These are phyloP conservation scores for Eriosoma lanigerum DNA, from an alignment of 1,140 invertebrate genomes.

Conservation along the genomic window DNA sequence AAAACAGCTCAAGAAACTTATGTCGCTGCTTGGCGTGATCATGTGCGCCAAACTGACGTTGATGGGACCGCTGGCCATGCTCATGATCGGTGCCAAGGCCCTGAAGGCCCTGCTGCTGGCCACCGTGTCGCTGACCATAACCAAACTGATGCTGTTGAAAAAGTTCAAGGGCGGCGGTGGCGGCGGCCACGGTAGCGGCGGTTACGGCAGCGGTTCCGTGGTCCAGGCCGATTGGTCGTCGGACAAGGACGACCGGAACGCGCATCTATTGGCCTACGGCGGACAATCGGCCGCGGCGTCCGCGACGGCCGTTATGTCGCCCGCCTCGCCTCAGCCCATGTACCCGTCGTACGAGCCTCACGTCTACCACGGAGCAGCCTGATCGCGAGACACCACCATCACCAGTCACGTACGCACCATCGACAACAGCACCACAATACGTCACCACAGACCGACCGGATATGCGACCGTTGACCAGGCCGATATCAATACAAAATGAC, in stretches of 20 bases:
- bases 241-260: slow-evolving; percentile 38
- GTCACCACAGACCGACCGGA: not conserved
- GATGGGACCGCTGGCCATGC: slow-evolving; percentile 54
- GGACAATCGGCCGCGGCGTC: not conserved
- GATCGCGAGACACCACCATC: not conserved
- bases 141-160: slow-evolving; percentile 56
- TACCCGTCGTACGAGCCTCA: slow-evolving; percentile 24
- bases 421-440: not conserved
- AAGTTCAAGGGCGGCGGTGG: slow-evolving; percentile 53
- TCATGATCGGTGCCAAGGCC: slow-evolving; percentile 55
- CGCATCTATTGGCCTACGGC: slow-evolving; percentile 14
- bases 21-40: slow-evolving; percentile 56
- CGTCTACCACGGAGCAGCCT: slow-evolving; percentile 6
- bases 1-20: slow-evolving; percentile 56
- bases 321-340: not conserved
- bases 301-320: not conserved
- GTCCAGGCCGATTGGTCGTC: slow-evolving; percentile 26
- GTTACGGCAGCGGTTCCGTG: not conserved
- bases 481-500: too few species aligned
- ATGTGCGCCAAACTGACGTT: slow-evolving; percentile 55
- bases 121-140: slow-evolving; percentile 54
- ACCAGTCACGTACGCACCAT: not conserved
- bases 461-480: too few species aligned
- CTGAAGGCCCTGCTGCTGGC: slow-evolving; percentile 56
- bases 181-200: not conserved